Conservation (phyloP, 2,888 invertebrate species). For the Ligdia adustata region DNA sequence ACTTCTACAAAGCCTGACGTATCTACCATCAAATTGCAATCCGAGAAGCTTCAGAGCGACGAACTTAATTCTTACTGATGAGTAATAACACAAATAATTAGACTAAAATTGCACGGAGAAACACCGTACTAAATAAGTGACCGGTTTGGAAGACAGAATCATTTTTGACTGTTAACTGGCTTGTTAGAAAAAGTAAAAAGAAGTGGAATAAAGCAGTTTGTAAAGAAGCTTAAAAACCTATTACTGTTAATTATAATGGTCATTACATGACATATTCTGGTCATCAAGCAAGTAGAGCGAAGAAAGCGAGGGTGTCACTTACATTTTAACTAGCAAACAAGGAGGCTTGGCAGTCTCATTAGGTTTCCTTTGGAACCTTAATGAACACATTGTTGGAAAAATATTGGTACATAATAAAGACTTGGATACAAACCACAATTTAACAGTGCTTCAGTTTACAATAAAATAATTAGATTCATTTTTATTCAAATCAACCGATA, state of each 20-base stretch:
- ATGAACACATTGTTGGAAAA: no score
- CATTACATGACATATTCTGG: slow-evolving; percentile 48
- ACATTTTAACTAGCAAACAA: no score
- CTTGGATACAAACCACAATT: no score
- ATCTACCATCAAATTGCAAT: slow-evolving; percentile 45
- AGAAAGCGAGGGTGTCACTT: slow-evolving; percentile 49
- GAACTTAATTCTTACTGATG: slow-evolving; percentile 12
- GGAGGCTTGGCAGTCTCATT: no score
- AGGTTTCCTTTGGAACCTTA: no score
- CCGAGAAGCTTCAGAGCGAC: slow-evolving; percentile 30
- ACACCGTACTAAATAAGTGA: slow-evolving; percentile 16
- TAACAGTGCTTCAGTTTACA: no score
- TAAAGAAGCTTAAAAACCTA: slow-evolving; percentile 33
- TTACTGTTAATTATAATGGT: slow-evolving; percentile 47
- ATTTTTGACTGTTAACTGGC: slow-evolving; percentile 7
- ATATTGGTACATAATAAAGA: no score
- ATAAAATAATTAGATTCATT: no score
- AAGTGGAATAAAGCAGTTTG: slow-evolving; percentile 7
- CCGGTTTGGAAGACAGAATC: slow-evolving; percentile 21
- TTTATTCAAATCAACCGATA: no score
- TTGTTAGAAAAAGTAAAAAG: slow-evolving; percentile 5
- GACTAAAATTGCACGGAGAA: slow-evolving; percentile 10
- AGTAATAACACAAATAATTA: slow-evolving; percentile 12
- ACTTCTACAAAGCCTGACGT: slow-evolving; percentile 43
- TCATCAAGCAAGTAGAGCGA: slow-evolving; percentile 51